phyloP scores from a whole-genome alignment of 2,797 vertebrate genomes.

The Thaleichthys pacificus region DNA sequence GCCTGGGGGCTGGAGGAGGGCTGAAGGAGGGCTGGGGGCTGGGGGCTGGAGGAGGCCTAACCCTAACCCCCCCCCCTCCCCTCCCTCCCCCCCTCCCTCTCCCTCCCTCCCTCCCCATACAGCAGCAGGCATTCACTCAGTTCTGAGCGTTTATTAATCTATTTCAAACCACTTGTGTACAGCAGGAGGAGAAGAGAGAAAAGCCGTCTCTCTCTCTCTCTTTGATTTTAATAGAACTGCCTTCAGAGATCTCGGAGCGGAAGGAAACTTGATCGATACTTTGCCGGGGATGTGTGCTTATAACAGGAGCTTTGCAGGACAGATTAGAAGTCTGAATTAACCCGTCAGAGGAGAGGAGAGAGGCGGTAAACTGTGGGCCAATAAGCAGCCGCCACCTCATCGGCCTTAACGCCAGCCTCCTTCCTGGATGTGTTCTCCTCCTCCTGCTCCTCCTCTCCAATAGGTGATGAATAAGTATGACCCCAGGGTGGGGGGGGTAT shows the following conservation, averaged over 20 bases:
- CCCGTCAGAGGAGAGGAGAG: conserved; percentile 53
- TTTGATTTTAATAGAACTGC: conserved; percentile 64
- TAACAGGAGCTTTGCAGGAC: conserved; percentile 71
- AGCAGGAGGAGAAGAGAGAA: conserved; percentile 32
- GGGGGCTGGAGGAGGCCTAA: no score
- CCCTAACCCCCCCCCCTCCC: no score
- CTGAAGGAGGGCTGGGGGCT: no score
- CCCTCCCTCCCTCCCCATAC: conserved; percentile 36
- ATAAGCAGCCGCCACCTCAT: background rate
- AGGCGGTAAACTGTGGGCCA: conserved; percentile 16
- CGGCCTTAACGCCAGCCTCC: background rate
- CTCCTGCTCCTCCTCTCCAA: no score
- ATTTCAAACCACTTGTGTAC: conserved; percentile 53
- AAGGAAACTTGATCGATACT: conserved; percentile 72
- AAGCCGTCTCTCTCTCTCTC: no score
- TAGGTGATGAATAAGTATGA: no score
- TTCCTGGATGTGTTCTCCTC: background rate
- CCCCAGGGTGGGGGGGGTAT: no score
- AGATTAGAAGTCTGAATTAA: conserved; percentile 76
- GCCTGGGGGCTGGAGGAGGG: no score
- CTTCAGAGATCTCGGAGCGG: conserved; percentile 55
- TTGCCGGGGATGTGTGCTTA: conserved; percentile 71
- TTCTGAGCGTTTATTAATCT: conserved; percentile 18
- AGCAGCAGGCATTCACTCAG: background rate
- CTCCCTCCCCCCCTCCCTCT: background rate